phyloP scores from a whole-genome alignment of 2,888 invertebrate species.

The Scaptomyza tumidula region DNA sequence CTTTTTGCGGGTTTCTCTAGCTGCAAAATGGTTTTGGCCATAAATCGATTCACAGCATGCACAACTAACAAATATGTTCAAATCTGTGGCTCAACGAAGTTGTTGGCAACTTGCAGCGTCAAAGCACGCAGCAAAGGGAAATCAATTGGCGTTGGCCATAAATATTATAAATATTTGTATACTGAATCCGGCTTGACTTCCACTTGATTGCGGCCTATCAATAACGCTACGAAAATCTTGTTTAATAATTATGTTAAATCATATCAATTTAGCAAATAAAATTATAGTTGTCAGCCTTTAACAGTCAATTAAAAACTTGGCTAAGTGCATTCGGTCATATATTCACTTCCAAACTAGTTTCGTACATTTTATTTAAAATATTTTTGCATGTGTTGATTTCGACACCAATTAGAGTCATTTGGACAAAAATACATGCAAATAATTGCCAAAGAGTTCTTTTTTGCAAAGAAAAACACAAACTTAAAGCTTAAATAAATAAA shows the following conservation, averaged over 20 bases:
- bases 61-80: constrained; percentile 27
- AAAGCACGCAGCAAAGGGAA: constrained; percentile 14
- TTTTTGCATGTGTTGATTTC: background rate
- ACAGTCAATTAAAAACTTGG: constrained; percentile 30
- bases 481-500: background rate
- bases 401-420: constrained; percentile 1
- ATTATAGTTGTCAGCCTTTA: constrained; percentile 33
- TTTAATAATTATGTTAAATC: constrained; percentile 52
- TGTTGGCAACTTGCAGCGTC: constrained; percentile 14
- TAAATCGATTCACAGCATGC: constrained; percentile 43
- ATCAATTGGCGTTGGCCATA: constrained; percentile 19
- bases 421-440: background rate
- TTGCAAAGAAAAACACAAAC: background rate
- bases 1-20: constrained; percentile 14
- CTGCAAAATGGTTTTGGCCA: constrained; percentile 14
- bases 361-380: constrained; percentile 21
- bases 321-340: constrained; percentile 38
- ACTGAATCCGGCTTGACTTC: constrained; percentile 12
- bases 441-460: background rate
- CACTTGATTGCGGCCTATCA: constrained; percentile 2
- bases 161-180: background rate
- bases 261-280: constrained; percentile 30
- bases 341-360: constrained; percentile 35
- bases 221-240: constrained; percentile 20
- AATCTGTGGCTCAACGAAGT: constrained; percentile 8